Percentiles rank a stretch among this genome's conserved stretches.
Conservation (phyloP, 2,113 vertebrate genomes). For the Sander lucioperca region DNA sequence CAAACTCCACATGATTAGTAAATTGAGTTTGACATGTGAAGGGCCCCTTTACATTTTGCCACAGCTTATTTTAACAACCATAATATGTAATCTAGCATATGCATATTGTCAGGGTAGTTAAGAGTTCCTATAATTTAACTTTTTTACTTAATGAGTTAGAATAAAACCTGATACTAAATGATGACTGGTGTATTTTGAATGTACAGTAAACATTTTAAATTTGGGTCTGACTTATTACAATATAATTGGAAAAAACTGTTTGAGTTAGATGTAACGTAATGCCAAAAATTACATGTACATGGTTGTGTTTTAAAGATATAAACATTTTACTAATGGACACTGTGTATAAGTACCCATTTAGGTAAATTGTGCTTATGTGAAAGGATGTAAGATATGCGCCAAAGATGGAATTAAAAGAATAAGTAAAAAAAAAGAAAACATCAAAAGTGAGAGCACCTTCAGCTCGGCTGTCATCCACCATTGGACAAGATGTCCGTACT, state of each 20-base stretch:
- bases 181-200: neutral
- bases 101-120: neutral
- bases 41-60: neutral
- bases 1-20: neutral
- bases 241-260: neutral
- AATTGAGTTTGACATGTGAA: constrained; percentile 14
- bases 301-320: neutral
- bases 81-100: neutral
- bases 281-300: neutral
- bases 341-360: neutral
- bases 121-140: neutral
- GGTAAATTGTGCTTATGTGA: constrained; percentile 4
- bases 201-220: neutral
- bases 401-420: neutral
- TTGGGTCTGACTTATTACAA: neutral
- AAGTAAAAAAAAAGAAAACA: neutral
- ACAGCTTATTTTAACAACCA: constrained; percentile 14
- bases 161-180: neutral
- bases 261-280: neutral
- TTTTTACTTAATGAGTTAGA: neutral
- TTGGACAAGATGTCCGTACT: constrained; percentile 93
- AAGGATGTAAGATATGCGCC: neutral
- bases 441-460: constrained; percentile 87
- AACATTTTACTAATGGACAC: neutral
- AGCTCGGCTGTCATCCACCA: constrained; percentile 96